Percentiles rank a stretch among this genome's conserved stretches.
Evolutionary conservation across 1,140 invertebrate species (phyloP).

Genomic region (Babylonia areolata): DNA sequence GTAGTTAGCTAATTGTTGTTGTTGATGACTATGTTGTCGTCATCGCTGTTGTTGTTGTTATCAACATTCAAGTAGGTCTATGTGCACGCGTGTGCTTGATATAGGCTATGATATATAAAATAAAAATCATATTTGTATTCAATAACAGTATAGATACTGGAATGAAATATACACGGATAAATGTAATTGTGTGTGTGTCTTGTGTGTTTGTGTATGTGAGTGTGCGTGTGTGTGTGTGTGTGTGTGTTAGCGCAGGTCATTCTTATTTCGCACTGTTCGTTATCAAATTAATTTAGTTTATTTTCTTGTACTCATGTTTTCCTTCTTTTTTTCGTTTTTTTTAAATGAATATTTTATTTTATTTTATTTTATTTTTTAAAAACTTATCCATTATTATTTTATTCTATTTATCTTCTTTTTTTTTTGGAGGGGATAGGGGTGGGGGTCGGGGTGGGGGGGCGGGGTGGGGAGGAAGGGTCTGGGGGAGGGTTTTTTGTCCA

Average conservation of each 20-base stretch:
- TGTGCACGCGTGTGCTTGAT: too few relatives aligned
- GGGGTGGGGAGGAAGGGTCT: background rate
- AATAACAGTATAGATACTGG: background rate
- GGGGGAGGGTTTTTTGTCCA: background rate
- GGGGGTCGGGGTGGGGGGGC: background rate
- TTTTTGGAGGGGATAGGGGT: background rate
- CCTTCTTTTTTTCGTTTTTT: background rate
- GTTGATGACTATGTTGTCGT: background rate
- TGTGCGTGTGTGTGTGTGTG: slow-evolving; percentile 14
- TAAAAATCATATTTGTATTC: background rate
- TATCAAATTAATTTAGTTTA: too few relatives aligned
- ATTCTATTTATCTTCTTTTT: background rate
- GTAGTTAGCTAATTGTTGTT: background rate
- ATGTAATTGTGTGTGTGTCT: background rate
- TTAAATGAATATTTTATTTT: background rate
- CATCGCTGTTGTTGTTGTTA: too few relatives aligned
- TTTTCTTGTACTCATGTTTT: too few relatives aligned
- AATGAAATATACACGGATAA: background rate
- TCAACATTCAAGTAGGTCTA: too few relatives aligned
- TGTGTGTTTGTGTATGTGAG: background rate
- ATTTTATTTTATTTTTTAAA: background rate
- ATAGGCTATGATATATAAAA: too few relatives aligned
- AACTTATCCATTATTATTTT: background rate
- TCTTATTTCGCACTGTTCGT: too few relatives aligned
- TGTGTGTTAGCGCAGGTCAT: too few relatives aligned